Conservation (phyloP, 2,113 vertebrate genomes). For the Formicarius rufipectus region DNA sequence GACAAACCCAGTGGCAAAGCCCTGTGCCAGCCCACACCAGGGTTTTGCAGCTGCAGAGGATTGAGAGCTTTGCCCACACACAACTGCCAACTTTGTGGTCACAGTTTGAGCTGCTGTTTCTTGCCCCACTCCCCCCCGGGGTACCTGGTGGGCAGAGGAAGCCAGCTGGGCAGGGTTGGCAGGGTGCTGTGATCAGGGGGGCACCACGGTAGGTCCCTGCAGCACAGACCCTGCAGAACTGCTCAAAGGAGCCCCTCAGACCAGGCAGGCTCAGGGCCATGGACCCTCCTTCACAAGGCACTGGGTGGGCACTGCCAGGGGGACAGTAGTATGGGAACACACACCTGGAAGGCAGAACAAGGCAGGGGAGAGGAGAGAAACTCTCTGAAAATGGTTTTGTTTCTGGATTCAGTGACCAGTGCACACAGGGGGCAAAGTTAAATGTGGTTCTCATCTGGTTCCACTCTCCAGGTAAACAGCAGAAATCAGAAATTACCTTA, state of each 20-base stretch:
- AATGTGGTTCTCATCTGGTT: neutral
- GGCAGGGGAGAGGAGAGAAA: neutral
- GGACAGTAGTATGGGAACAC: slow-evolving; percentile 88
- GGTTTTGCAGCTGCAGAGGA: neutral
- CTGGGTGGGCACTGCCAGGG: slow-evolving; percentile 75
- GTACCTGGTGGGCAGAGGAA: slow-evolving; percentile 85
- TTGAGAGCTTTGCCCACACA: neutral
- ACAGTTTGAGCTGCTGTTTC: neutral
- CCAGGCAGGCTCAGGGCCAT: slow-evolving; percentile 80
- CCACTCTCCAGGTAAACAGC: neutral
- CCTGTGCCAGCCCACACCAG: neutral
- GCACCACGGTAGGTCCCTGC: slow-evolving; percentile 78
- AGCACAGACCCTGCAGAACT: slow-evolving; percentile 80
- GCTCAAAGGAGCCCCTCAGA: slow-evolving; percentile 78
- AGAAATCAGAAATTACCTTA: neutral
- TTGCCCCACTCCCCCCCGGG: neutral
- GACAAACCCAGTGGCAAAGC: neutral
- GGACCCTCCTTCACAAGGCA: slow-evolving; percentile 79
- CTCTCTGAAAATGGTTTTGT: neutral
- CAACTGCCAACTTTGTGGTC: neutral
- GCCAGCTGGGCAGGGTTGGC: slow-evolving; percentile 85
- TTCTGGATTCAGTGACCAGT: neutral
- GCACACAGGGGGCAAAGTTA: neutral
- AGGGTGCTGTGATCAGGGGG: slow-evolving; percentile 59
- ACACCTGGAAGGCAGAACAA: slow-evolving; percentile 77